Base-by-base conservation (phyloP, 2,113 vertebrate species). In the Pseudorectes ferrugineus region DNA sequence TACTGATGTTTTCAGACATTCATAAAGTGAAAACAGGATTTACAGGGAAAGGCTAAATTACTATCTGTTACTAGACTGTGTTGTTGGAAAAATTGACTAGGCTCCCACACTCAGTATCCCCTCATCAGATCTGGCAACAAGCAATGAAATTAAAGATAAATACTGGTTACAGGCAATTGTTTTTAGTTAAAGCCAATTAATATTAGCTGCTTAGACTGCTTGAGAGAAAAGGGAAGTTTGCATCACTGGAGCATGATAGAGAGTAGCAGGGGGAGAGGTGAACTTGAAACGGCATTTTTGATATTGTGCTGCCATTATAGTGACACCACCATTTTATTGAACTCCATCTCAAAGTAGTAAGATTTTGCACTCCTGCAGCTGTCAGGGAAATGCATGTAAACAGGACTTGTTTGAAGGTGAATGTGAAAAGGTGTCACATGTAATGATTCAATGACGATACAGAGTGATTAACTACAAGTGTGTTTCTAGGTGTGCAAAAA, bases 1-100 rank as follows among this genome's bases (percentile, higher is more conserved):
- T 51, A 2, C 46, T 62, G 58, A 58, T 92, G 88, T 83, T 85
- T 88, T 85, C 85, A 92, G 86, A 45, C 12, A 4, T 83, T 85
- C 49, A 31, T 80, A 54, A 90, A 83, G 33, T 12, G 5, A 76
- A 88, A 85, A 45, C 88, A 83, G 76, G 90, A 62, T 85, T 88
- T 88, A 28, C 67, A 77, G 79, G 85, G 95, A 92, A 85, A 92
- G 90, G 58, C 88, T 86, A 66, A 93, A 88, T 93, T 92, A 66
- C 63, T 76, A 10, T 85, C 78, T 95, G 54, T 54, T 68, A 85
- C 49, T 79, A 33, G n/a, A 55, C 42, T 76, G 42, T 0, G 0
- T 57, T 76, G 70, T 58, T 94, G 85, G 81, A 89, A 96, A 78
- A 89, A 88, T 35, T 85, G 78, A 73, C 78, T 73, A 3, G 42